phyloP scores from a whole-genome alignment of 2,888 invertebrate genomes.

The Parnassius orleans region DNA sequence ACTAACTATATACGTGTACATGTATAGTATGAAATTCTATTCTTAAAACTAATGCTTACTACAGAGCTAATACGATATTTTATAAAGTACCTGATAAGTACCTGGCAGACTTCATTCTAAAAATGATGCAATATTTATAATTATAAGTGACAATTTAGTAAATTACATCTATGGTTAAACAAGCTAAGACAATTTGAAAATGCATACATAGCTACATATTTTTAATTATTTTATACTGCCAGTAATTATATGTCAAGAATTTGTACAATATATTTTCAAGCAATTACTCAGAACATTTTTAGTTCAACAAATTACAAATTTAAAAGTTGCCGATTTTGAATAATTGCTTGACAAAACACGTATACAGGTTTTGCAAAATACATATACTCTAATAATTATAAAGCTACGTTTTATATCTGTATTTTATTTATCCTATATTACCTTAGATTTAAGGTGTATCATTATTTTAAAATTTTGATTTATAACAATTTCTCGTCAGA shows the following conservation, averaged over 20 bases:
- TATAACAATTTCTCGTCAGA: too few relatives aligned
- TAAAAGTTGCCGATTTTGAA: background rate
- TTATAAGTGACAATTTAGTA: too few relatives aligned
- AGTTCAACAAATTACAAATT: background rate
- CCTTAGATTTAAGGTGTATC: too few relatives aligned
- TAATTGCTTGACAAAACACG: constrained; percentile 16
- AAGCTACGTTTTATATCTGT: constrained; percentile 3
- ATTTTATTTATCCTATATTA: constrained; percentile 4
- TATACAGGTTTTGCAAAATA: constrained; percentile 11
- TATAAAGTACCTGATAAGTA: constrained; percentile 1
- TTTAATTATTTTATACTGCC: background rate
- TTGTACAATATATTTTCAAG: constrained; percentile 4
- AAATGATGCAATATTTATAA: background rate
- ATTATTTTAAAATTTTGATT: background rate
- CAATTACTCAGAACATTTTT: constrained; percentile 5
- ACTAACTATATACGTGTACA: background rate
- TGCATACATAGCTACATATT: too few relatives aligned
- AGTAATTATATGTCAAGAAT: background rate
- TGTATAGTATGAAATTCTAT: constrained; percentile 6
- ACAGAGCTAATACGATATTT: constrained; percentile 1
- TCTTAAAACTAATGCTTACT: constrained; percentile 3
- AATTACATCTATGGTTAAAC: too few relatives aligned
- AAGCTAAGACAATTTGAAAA: too few relatives aligned
- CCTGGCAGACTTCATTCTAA: constrained; percentile 31
- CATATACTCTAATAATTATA: constrained; percentile 14